Base-by-base conservation (phyloP, 1,140 invertebrate species). In the Lasaia peninsularis region DNA sequence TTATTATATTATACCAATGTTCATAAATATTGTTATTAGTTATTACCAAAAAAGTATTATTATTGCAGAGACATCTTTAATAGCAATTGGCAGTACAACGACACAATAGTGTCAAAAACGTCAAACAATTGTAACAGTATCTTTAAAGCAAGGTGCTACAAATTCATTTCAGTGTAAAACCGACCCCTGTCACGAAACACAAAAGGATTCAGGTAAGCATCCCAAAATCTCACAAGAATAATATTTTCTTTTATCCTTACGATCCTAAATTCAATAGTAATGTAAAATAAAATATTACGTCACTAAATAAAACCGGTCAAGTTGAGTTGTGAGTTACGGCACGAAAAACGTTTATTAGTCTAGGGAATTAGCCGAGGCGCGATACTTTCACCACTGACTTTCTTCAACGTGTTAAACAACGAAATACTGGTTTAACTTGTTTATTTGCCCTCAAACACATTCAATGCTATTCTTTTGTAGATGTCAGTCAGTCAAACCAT, bases 311-410 rank as follows among this genome's bases (percentile, higher is more conserved):
- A 83, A 87, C 84, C 78, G 76, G 84, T 84, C 78, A 56, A 53
- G 63, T 76, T 72, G 75, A 70, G 63, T 76, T 72, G 75, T 69
- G 65, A 77, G 69, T 72, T 69, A 67, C 75, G 76, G 80, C 82
- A 87, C 72, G 78, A 85, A 75, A 81, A 72, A 67, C 70, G 71
- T 78, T 79, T 75, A 77, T 76, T 79, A 64, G 70, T 69, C 60
- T 71, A 71, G 60, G 70, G 73, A 79, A 82, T 87, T 81, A 81
- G 77, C 73, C 54, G 59, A 62, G 70, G 65, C 66, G 63, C 53
- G 58, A 68, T 74, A 87, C 80, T 85, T 87, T 87, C 81, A 85
- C 80, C 78, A 63, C 60, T 48, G 71, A 80, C 77, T 84, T 86
- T 86, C 79, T 75, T 83, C 61, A 63, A 63, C 63, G 63, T 61